phyloP scores from a whole-genome alignment of 2,113 vertebrate genomes.

The Pogonocichla stellata region DNA sequence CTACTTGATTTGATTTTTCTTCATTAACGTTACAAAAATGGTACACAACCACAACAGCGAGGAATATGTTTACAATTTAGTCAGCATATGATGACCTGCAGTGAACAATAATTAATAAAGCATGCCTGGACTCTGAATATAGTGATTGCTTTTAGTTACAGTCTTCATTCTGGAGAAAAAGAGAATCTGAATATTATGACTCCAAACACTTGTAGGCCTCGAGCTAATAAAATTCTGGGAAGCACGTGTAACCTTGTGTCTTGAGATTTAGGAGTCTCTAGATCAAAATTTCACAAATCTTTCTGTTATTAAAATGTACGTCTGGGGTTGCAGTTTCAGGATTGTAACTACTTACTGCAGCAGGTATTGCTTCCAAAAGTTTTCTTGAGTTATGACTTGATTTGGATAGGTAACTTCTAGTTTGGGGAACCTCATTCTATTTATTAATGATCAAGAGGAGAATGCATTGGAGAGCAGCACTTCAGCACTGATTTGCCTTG shows the following conservation, averaged over 20 bases:
- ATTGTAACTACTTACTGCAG: not conserved
- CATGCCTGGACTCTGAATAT: not conserved
- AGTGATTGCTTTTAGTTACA: not conserved
- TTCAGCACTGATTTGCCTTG: not conserved
- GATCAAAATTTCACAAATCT: not conserved
- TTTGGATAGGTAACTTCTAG: not conserved
- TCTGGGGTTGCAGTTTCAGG: not conserved
- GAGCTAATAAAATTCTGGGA: not conserved
- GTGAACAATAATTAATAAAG: not conserved
- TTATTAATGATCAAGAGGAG: not conserved
- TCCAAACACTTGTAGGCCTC: not conserved
- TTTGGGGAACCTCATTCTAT: not conserved
- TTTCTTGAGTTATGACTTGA: not conserved
- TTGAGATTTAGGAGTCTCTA: not conserved
- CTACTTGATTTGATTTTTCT: slow-evolving; percentile 19
- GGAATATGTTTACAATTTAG: not conserved
- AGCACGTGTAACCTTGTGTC: not conserved
- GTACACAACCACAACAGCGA: not conserved
- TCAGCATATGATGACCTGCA: not conserved
- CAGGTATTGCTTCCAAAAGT: not conserved
- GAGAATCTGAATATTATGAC: not conserved
- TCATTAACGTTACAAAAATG: not conserved
- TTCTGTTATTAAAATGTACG: not conserved
- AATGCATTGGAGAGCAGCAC: not conserved
- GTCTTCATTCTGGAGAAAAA: not conserved